Evolutionary conservation across 2,888 invertebrate genomes (phyloP).

Genomic region (Heliconius charithonia): DNA sequence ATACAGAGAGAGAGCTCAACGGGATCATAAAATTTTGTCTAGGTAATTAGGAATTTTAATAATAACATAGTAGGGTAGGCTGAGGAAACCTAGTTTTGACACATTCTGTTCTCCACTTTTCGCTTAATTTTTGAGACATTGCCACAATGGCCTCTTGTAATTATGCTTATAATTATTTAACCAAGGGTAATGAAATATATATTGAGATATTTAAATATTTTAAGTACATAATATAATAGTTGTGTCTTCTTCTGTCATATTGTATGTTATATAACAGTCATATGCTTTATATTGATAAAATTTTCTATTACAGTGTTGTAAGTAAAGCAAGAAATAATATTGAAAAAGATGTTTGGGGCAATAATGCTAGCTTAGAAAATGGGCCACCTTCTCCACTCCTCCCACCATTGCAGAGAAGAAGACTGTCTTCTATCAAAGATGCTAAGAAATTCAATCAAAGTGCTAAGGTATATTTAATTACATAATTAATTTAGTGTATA

Average conservation of each 20-base stretch:
- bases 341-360: slow-evolving; percentile 62
- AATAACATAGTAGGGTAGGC: background rate
- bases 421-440: slow-evolving; percentile 80
- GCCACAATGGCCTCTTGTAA: background rate
- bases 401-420: slow-evolving; percentile 77
- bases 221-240: background rate
- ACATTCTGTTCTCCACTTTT: no score
- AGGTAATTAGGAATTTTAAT: slow-evolving; percentile 67
- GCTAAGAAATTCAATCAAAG: slow-evolving; percentile 72
- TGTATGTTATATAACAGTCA: background rate
- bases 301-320: slow-evolving; percentile 68
- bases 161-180: background rate
- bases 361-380: slow-evolving; percentile 63
- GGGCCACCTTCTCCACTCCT: slow-evolving; percentile 74
- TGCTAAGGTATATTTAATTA: slow-evolving; percentile 61
- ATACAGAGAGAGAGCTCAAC: slow-evolving; percentile 88
- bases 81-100: background rate
- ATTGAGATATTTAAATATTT: background rate
- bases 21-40: slow-evolving; percentile 87
- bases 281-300: slow-evolving; percentile 15
- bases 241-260: background rate
- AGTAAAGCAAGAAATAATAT: slow-evolving; percentile 65
- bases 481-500: background rate
- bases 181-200: background rate
- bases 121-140: no score